These are phyloP conservation scores for Carcinoscorpius rotundicauda DNA, from an alignment of 1,140 invertebrate genomes.

Conservation along the genomic window DNA sequence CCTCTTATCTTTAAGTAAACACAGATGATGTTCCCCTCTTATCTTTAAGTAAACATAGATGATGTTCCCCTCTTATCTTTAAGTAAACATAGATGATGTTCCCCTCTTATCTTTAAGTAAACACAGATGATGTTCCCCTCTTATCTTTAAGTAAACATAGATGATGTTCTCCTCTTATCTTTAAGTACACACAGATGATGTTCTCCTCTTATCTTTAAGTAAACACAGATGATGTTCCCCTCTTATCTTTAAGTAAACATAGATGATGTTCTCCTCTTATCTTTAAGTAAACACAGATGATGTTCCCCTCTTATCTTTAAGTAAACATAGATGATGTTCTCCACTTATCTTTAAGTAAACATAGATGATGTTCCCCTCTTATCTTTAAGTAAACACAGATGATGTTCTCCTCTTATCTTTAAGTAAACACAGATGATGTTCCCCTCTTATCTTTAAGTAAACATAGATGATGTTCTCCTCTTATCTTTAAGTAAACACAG, in stretches of 20 bases:
- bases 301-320: conserved; percentile 8
- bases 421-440: conserved; percentile 13
- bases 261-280: conserved; percentile 13
- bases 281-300: conserved; percentile 10
- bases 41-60: conserved; percentile 3
- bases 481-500: conserved; percentile 4
- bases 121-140: conserved; percentile 13
- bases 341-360: conserved; percentile 3
- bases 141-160: conserved; percentile 4
- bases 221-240: conserved; percentile 11
- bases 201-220: conserved; percentile 8
- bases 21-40: conserved; percentile 14
- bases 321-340: conserved; percentile 11
- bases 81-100: conserved; percentile 13
- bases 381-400: conserved; percentile 3
- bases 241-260: conserved; percentile 5
- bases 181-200: conserved; percentile 8
- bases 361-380: conserved; percentile 14
- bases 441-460: conserved; percentile 4
- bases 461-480: conserved; percentile 13
- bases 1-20: conserved; percentile 4
- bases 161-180: conserved; percentile 13
- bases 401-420: conserved; percentile 12
- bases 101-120: conserved; percentile 4
- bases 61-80: conserved; percentile 12